Evolutionary conservation across 37 sponge, comb jelly and placozoan species (phyloP).

Genomic region (Aphrocallistes beatrix): DNA sequence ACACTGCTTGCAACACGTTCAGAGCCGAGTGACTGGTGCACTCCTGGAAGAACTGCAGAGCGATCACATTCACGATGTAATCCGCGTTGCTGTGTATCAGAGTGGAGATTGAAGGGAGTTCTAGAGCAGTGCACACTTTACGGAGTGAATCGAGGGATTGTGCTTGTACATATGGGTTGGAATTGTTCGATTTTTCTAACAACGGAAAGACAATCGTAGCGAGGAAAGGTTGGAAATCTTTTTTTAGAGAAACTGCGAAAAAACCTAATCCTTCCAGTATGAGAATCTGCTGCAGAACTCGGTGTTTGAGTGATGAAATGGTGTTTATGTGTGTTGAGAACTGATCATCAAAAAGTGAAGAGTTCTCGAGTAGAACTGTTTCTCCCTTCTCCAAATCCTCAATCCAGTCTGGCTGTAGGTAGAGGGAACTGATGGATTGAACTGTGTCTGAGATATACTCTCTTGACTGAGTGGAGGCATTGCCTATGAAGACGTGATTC

Average conservation of each 20-base stretch:
- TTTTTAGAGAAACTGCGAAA: background rate
- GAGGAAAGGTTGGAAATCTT: background rate
- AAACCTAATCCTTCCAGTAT: background rate
- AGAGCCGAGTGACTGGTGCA: conserved; percentile 8
- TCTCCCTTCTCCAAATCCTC: background rate
- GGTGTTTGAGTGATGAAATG: background rate
- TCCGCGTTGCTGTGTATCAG: background rate
- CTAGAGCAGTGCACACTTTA: background rate
- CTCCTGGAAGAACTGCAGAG: conserved; percentile 8
- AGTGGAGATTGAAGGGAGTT: background rate
- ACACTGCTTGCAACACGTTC: background rate
- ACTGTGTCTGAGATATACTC: background rate
- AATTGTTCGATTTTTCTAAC: background rate
- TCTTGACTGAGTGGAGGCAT: background rate
- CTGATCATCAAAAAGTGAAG: background rate
- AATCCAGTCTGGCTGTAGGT: background rate
- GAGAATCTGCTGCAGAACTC: background rate
- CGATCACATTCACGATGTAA: background rate
- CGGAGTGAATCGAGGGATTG: background rate
- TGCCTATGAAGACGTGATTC: background rate
- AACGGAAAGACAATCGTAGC: background rate
- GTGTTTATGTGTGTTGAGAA: background rate
- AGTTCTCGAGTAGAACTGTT: background rate
- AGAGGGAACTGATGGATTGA: background rate
- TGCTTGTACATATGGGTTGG: background rate